phyloP scores from a whole-genome alignment of 2,888 invertebrate genomes.

The Erebia ligea region DNA sequence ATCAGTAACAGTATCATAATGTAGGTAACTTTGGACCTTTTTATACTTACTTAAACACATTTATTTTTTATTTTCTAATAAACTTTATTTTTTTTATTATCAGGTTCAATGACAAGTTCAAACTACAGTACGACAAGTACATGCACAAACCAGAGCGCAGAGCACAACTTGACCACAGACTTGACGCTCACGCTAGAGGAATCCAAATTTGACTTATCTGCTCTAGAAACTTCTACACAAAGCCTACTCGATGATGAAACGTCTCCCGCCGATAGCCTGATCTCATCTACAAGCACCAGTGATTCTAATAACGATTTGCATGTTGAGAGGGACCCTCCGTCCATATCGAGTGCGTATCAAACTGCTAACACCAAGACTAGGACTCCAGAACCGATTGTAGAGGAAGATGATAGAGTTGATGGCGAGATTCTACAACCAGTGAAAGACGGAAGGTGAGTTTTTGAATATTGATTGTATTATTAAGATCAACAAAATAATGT shows the following conservation, averaged over 20 bases:
- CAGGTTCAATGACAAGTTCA: slow-evolving; percentile 80
- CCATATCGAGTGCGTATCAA: slow-evolving; percentile 76
- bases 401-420: slow-evolving; percentile 63
- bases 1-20: too few relatives aligned
- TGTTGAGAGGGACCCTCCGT: slow-evolving; percentile 72
- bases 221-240: slow-evolving; percentile 86
- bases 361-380: slow-evolving; percentile 82
- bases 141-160: slow-evolving; percentile 75
- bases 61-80: too few relatives aligned
- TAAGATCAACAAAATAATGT: too few relatives aligned
- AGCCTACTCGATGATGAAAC: slow-evolving; percentile 91
- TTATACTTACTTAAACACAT: too few relatives aligned
- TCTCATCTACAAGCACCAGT: slow-evolving; percentile 85
- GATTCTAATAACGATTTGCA: slow-evolving; percentile 82
- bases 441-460: slow-evolving; percentile 63
- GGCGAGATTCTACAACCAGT: slow-evolving; percentile 62
- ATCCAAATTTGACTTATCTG: slow-evolving; percentile 89
- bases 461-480: not conserved
- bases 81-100: slow-evolving; percentile 27
- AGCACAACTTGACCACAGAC: too few relatives aligned
- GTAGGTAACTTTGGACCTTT: too few relatives aligned
- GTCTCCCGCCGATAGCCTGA: slow-evolving; percentile 91
- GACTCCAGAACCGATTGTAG: slow-evolving; percentile 65
- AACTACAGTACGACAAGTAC: slow-evolving; percentile 80
- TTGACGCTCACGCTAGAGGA: slow-evolving; percentile 87